Evolutionary conservation across 2,888 invertebrate species (phyloP).

Genomic region (Camponotus fellah): DNA sequence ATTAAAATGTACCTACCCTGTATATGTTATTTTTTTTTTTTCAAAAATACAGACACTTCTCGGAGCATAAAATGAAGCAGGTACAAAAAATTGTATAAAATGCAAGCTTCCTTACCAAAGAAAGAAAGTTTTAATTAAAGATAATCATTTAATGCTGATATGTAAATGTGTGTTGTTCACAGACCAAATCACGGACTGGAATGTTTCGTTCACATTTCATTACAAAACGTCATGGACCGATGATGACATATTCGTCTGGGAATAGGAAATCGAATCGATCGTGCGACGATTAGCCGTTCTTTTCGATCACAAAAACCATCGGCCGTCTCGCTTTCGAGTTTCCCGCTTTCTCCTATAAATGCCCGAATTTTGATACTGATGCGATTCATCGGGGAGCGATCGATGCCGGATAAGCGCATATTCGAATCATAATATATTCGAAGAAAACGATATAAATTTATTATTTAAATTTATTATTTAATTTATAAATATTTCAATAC

Average conservation of each 20-base stretch:
- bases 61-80: neutral
- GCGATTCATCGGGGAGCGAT: conserved; percentile 32
- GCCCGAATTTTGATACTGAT: conserved; percentile 39
- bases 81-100: neutral
- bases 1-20: too few species aligned
- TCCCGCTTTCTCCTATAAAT: conserved; percentile 70
- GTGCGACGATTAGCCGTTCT: conserved; percentile 51
- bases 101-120: neutral
- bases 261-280: conserved; percentile 31
- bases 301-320: conserved; percentile 55
- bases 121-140: neutral
- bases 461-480: conserved; percentile 12
- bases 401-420: neutral
- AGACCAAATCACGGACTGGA: neutral
- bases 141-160: neutral
- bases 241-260: neutral
- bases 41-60: neutral
- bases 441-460: conserved; percentile 8
- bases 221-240: conserved; percentile 16
- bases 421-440: neutral
- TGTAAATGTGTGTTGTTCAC: neutral
- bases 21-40: conserved; percentile 5
- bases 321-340: conserved; percentile 69
- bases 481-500: neutral
- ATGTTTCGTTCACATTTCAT: conserved; percentile 1